Conservation (phyloP, 2,888 invertebrate genomes). For the Microctonus hyperodae region DNA sequence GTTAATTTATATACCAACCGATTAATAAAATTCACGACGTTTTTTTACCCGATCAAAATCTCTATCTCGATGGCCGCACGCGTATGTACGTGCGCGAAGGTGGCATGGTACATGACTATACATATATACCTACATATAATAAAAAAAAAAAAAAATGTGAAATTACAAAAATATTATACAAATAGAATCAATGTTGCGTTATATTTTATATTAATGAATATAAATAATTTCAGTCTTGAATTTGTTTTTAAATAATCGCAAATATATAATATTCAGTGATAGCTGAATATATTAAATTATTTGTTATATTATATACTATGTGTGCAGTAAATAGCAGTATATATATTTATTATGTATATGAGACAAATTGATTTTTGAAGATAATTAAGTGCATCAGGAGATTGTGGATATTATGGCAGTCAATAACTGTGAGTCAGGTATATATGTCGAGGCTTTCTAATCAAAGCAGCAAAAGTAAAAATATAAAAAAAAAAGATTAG, state of each 20-base stretch:
- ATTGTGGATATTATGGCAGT: conserved; percentile 25
- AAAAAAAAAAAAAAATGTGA: conserved; percentile 5
- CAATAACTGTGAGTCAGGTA: conserved; percentile 50
- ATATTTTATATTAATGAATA: too few species aligned
- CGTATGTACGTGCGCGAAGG: conserved; percentile 26
- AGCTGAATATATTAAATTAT: too few species aligned
- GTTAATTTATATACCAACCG: conserved; percentile 52
- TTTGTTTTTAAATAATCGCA: too few species aligned
- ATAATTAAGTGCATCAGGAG: conserved; percentile 7
- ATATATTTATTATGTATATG: too few species aligned
- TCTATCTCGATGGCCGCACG: conserved; percentile 31
- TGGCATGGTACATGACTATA: conserved; percentile 5
- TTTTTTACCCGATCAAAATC: conserved; percentile 50
- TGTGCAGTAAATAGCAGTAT: too few species aligned
- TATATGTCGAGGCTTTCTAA: conserved; percentile 61
- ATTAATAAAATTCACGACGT: conserved; percentile 53
- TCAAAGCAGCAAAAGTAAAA: conserved; percentile 48
- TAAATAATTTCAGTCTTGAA: too few species aligned
- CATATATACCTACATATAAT: conserved; percentile 9
- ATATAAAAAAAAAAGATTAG: too few species aligned
- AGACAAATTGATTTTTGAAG: neutral
- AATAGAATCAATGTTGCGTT: neutral
- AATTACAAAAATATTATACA: neutral
- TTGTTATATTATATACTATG: too few species aligned
- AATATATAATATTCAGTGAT: too few species aligned